phyloP scores from a whole-genome alignment of 2,113 vertebrate species.

The Brienomyrus brachyistius region DNA sequence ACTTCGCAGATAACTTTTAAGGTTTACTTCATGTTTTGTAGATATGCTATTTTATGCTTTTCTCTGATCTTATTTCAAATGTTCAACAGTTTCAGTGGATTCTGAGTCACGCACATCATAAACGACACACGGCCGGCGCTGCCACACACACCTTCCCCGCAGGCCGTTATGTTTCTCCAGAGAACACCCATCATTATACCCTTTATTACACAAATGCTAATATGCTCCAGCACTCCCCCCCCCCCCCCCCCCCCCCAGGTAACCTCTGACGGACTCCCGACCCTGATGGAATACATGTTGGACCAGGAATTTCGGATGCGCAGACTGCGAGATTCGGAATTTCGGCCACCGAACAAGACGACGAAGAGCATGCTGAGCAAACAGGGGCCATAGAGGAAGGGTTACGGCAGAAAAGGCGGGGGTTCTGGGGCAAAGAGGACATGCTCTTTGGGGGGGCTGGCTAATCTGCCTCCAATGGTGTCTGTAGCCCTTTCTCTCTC shows the following conservation, averaged over 20 bases:
- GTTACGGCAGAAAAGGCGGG: neutral
- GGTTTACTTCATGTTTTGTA: neutral
- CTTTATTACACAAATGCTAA: neutral
- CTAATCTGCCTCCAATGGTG: conserved; percentile 86
- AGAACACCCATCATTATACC: neutral
- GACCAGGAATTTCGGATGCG: neutral
- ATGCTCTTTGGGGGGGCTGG: conserved; percentile 66
- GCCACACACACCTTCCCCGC: neutral
- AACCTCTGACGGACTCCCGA: neutral
- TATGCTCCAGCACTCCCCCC: neutral
- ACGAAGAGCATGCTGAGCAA: neutral
- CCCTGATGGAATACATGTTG: neutral
- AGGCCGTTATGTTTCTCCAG: neutral
- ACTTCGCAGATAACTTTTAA: neutral
- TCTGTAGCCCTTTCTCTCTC: conserved; percentile 65
- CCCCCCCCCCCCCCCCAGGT: no score
- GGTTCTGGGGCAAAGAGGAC: conserved; percentile 60
- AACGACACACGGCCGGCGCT: neutral
- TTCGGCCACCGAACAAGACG: neutral
- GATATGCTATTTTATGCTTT: neutral
- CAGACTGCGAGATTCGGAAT: neutral
- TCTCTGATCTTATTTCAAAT: neutral
- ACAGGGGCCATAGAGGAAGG: neutral
- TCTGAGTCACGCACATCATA: neutral
- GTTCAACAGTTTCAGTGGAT: neutral